Percentiles rank a stretch among this genome's conserved stretches.
These are phyloP conservation scores for Mechanitis messenoides DNA, from an alignment of 2,888 invertebrate genomes.

Conservation along the genomic window DNA sequence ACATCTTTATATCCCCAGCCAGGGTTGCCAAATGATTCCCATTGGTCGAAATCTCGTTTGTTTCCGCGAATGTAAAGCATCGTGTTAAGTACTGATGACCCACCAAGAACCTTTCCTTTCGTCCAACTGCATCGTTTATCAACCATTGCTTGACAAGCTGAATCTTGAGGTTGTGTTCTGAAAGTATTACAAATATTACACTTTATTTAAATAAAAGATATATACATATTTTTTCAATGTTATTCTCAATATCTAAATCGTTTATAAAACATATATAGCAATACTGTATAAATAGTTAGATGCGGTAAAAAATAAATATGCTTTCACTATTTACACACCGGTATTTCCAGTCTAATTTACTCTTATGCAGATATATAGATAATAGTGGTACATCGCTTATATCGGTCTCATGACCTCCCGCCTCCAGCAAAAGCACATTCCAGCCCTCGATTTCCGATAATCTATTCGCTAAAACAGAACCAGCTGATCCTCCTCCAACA, in stretches of 20 bases:
- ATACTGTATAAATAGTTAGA: too few species aligned
- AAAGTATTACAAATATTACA: slow-evolving; percentile 36
- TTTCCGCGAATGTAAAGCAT: slow-evolving; percentile 96
- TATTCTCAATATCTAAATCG: too few species aligned
- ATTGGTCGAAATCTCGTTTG: slow-evolving; percentile 88
- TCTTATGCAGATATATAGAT: slow-evolving; percentile 92
- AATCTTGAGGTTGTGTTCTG: slow-evolving; percentile 88
- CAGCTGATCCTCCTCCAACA: slow-evolving; percentile 90
- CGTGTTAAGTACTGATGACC: slow-evolving; percentile 91
- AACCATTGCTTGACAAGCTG: slow-evolving; percentile 91
- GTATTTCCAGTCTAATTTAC: slow-evolving; percentile 94
- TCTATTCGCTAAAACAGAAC: slow-evolving; percentile 88
- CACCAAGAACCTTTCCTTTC: slow-evolving; percentile 91
- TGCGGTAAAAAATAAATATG: background rate
- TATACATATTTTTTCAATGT: too few species aligned
- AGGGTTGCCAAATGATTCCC: slow-evolving; percentile 89
- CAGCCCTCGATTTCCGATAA: slow-evolving; percentile 85
- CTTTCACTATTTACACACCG: slow-evolving; percentile 62
- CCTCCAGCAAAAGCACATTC: slow-evolving; percentile 88
- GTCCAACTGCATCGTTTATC: slow-evolving; percentile 93
- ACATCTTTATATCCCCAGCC: slow-evolving; percentile 93
- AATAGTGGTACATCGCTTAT: slow-evolving; percentile 90
- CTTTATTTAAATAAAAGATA: background rate
- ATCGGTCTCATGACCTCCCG: slow-evolving; percentile 91
- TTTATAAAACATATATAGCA: too few species aligned